phyloP scores from a whole-genome alignment of 2,888 invertebrate genomes.

The Rhaphigaster nebulosa region DNA sequence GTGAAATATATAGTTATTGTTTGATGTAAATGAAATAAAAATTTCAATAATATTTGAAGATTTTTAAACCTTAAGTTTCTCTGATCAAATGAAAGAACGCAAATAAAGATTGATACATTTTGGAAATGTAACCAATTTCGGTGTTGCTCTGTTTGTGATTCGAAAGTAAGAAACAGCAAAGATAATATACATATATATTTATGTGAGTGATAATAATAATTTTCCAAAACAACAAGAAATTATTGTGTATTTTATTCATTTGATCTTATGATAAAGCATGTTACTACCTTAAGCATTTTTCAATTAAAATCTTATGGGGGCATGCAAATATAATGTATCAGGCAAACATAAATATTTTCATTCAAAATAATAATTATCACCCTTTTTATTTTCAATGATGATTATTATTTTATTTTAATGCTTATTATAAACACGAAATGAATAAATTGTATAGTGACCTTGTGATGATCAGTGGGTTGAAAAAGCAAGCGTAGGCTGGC shows the following conservation, averaged over 20 bases:
- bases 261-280: background rate
- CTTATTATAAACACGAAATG: background rate
- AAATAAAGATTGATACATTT: background rate
- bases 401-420: background rate
- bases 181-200: background rate
- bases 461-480: conserved; percentile 50
- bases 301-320: background rate
- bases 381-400: background rate
- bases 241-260: background rate
- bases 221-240: background rate
- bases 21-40: background rate
- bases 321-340: background rate
- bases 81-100: background rate
- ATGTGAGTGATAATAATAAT: background rate
- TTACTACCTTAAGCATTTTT: background rate
- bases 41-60: background rate
- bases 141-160: background rate
- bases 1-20: background rate
- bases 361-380: background rate
- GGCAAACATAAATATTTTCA: background rate
- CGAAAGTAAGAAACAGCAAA: background rate
- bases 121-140: background rate
- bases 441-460: conserved; percentile 50
- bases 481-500: conserved; percentile 58
- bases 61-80: background rate